Conservation (phyloP, 2,113 vertebrate genomes). For the Forbesichthys papilliferus region DNA sequence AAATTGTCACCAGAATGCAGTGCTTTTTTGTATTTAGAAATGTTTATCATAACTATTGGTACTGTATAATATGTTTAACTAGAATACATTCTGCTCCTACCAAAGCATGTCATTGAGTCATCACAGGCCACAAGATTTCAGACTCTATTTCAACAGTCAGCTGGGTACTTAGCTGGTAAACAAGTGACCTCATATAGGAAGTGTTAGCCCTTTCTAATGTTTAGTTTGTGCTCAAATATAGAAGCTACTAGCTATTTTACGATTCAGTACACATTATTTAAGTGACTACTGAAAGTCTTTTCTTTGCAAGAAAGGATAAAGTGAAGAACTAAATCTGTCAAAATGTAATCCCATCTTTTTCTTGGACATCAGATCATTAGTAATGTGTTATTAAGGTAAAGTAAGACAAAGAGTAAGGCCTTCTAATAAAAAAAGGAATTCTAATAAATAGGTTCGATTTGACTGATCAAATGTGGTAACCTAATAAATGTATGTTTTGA, state of each 20-base stretch:
- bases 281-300: conserved; percentile 5
- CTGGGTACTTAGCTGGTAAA: conserved; percentile 10
- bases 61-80: background rate
- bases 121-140: background rate
- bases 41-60: too few relatives aligned
- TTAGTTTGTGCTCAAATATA: conserved; percentile 51
- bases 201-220: conserved; percentile 27
- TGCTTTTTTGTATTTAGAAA: background rate
- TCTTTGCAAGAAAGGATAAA: too few relatives aligned
- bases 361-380: too few relatives aligned
- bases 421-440: too few relatives aligned
- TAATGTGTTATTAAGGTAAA: too few relatives aligned
- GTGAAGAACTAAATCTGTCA: too few relatives aligned
- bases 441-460: too few relatives aligned
- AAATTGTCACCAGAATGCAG: background rate
- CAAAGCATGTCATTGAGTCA: background rate
- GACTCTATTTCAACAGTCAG: conserved; percentile 12
- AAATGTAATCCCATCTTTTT: too few relatives aligned
- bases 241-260: conserved; percentile 39
- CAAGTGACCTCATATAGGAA: conserved; percentile 39
- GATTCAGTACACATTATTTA: conserved; percentile 42
- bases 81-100: background rate
- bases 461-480: too few relatives aligned
- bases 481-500: too few relatives aligned
- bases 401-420: too few relatives aligned